Evolutionary conservation across 2,797 vertebrate species (phyloP).

Genomic region (Phrynocephalus guinanensis): DNA sequence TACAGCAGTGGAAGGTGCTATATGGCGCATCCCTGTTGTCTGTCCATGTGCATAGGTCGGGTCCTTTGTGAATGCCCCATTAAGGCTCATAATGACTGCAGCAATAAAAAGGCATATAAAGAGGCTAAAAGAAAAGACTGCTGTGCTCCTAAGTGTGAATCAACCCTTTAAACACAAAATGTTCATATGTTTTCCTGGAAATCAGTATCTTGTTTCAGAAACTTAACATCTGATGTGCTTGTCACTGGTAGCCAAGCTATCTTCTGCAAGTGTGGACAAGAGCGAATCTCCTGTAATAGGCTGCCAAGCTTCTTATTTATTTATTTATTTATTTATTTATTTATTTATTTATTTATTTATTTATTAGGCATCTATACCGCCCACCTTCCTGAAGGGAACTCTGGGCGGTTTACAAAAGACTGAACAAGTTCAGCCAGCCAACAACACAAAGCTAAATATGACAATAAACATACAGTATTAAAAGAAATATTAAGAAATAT

Average conservation of each 20-base stretch:
- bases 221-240: constrained; percentile 15
- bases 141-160: not conserved
- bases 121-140: not conserved
- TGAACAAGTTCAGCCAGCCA: too few relatives aligned
- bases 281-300: constrained; percentile 22
- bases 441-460: too few relatives aligned
- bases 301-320: constrained; percentile 23
- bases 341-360: too few relatives aligned
- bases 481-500: too few relatives aligned
- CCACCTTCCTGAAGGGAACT: too few relatives aligned
- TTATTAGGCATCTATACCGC: too few relatives aligned
- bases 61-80: not conserved
- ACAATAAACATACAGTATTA: too few relatives aligned
- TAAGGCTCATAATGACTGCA: not conserved
- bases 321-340: too few relatives aligned
- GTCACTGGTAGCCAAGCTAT: constrained; percentile 3
- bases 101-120: not conserved
- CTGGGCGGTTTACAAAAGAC: too few relatives aligned
- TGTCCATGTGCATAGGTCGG: not conserved
- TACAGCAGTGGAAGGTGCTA: not conserved
- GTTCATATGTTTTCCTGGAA: constrained; percentile 5
- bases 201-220: constrained; percentile 9
- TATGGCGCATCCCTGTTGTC: not conserved
- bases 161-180: not conserved
- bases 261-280: constrained; percentile 1